These are phyloP conservation scores for Baryphthengus martii DNA, from an alignment of 2,113 vertebrate genomes.

Conservation along the genomic window DNA sequence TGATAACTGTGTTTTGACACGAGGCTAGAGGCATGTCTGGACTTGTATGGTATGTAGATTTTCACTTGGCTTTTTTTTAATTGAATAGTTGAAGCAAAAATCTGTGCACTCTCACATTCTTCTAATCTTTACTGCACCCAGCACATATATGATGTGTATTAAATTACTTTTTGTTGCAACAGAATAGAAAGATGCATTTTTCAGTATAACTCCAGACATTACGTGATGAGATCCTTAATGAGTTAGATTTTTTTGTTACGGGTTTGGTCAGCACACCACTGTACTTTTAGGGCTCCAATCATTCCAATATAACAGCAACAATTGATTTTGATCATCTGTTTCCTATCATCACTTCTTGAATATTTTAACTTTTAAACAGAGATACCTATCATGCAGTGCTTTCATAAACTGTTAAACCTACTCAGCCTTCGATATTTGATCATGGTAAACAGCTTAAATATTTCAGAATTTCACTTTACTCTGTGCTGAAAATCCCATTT, in stretches of 20 bases:
- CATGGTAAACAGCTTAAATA: neutral
- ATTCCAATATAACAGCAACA: neutral
- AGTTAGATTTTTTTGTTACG: neutral
- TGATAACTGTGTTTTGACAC: neutral
- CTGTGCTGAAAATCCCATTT: conserved; percentile 12
- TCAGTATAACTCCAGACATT: conserved; percentile 2
- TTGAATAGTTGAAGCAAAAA: neutral
- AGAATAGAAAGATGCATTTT: conserved; percentile 15
- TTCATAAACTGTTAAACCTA: neutral
- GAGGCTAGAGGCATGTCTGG: neutral
- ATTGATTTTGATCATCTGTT: conserved; percentile 27
- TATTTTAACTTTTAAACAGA: neutral
- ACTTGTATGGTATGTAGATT: neutral
- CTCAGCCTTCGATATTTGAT: conserved; percentile 8
- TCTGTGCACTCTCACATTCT: neutral
- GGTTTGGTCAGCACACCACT: neutral
- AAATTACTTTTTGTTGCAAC: conserved; percentile 46
- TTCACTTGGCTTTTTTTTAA: neutral
- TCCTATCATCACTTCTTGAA: neutral
- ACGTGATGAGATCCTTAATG: neutral
- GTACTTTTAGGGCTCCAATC: neutral
- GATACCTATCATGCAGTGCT: neutral
- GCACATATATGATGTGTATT: neutral
- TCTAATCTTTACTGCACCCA: neutral
- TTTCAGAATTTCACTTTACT: conserved; percentile 21